Evolutionary conservation across 2,797 vertebrate genomes (phyloP).

Genomic region (Oreortyx pictus): DNA sequence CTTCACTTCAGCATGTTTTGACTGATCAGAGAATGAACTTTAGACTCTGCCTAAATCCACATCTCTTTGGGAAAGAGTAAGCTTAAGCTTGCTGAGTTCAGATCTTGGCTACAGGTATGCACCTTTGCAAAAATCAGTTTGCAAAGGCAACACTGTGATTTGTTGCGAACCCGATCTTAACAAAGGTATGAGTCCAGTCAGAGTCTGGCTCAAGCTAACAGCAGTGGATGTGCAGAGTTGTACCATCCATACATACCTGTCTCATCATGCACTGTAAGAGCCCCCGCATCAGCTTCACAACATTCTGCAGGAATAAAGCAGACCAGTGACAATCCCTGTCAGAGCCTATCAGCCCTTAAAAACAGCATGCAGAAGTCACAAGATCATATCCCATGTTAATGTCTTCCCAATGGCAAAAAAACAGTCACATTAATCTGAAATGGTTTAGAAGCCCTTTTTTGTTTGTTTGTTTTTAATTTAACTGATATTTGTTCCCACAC

Average conservation of each 20-base stretch:
- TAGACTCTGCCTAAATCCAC: not conserved
- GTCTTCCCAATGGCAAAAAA: not conserved
- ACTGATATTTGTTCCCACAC: not conserved
- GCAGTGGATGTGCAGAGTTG: not conserved
- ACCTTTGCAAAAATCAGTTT: not conserved
- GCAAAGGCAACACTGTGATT: not conserved
- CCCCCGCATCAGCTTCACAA: slow-evolving; percentile 98
- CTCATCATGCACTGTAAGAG: slow-evolving; percentile 98
- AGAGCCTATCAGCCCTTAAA: not conserved
- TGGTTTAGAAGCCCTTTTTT: not conserved
- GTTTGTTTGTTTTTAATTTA: not conserved
- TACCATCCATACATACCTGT: slow-evolving; percentile 83
- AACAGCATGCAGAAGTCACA: not conserved
- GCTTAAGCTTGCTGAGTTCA: not conserved
- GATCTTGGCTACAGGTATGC: not conserved
- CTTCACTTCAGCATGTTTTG: not conserved
- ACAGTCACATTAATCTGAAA: rapidly evolving
- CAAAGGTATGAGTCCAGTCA: not conserved
- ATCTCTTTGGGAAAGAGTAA: not conserved
- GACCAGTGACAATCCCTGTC: no score
- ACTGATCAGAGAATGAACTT: not conserved
- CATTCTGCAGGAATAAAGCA: slow-evolving; percentile 86
- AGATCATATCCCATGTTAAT: not conserved
- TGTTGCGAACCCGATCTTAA: not conserved
- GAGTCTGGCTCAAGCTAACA: not conserved